These are phyloP conservation scores for Fulmarus glacialis DNA, from an alignment of 2,113 vertebrate species.

Conservation along the genomic window DNA sequence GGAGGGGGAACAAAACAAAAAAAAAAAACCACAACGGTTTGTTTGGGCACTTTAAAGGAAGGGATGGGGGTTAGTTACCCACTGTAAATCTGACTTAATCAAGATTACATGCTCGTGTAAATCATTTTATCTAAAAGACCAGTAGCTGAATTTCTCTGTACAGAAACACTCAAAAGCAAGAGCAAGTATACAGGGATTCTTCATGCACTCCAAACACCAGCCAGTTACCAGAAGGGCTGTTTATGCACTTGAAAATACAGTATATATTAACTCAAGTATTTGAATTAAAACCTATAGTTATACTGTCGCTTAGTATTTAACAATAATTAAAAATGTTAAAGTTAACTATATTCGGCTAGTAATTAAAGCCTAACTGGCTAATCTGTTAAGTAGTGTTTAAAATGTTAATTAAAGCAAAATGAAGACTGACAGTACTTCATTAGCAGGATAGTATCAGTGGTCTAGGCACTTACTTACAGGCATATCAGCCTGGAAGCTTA, in stretches of 20 bases:
- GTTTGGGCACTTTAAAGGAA: neutral
- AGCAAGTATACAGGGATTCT: neutral
- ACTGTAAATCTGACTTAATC: neutral
- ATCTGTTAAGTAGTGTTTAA: neutral
- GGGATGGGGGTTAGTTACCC: neutral
- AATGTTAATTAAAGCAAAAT: neutral
- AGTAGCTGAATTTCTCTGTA: neutral
- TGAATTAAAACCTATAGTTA: neutral
- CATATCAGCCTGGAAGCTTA: neutral
- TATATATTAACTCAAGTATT: neutral
- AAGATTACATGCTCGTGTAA: neutral
- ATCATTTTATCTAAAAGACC: neutral
- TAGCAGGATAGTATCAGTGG: neutral
- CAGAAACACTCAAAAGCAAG: neutral
- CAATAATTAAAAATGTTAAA: neutral
- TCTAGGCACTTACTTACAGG: neutral
- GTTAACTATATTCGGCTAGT: neutral
- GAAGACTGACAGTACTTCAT: neutral
- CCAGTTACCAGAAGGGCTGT: neutral
- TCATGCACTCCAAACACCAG: neutral
- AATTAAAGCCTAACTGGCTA: neutral
- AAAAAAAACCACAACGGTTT: neutral
- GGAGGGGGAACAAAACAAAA: too few relatives aligned
- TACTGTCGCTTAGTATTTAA: neutral
- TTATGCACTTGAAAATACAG: neutral